Percentiles rank a stretch among this genome's conserved stretches.
Conservation (phyloP, 2,888 invertebrate genomes). For the Xylophagus ater region DNA sequence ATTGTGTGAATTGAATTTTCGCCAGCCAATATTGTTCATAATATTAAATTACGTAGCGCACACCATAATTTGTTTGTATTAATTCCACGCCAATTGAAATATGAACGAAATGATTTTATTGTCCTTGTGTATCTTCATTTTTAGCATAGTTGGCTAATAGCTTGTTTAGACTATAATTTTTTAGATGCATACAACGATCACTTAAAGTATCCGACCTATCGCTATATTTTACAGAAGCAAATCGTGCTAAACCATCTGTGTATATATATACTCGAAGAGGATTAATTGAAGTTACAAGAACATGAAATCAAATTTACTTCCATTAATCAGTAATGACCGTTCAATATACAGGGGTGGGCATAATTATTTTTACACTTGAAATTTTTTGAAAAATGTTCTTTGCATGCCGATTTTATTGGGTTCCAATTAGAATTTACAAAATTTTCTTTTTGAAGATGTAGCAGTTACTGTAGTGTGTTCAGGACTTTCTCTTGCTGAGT, state of each 20-base stretch:
- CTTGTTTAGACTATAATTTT: conserved; percentile 87
- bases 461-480: too few species aligned
- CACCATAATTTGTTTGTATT: conserved; percentile 71
- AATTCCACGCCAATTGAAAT: conserved; percentile 48
- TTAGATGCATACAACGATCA: conserved; percentile 84
- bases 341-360: too few species aligned
- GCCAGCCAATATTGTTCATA: conserved; percentile 86
- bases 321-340: conserved; percentile 78
- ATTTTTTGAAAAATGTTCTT: too few species aligned
- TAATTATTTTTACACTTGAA: too few species aligned
- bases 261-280: conserved; percentile 88
- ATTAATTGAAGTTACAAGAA: conserved; percentile 87
- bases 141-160: conserved; percentile 74
- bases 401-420: too few species aligned
- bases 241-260: conserved; percentile 89
- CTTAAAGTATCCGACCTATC: conserved; percentile 64
- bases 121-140: conserved; percentile 83
- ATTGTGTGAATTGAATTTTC: conserved; percentile 68
- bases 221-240: conserved; percentile 87
- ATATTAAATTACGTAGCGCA: conserved; percentile 75
- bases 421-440: too few species aligned
- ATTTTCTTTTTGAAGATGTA: too few species aligned
- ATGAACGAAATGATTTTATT: conserved; percentile 53
- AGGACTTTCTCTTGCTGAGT: too few species aligned
- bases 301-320: conserved; percentile 97